phyloP scores from a whole-genome alignment of 2,797 vertebrate genomes.

The Kryptopterus vitreolus region DNA sequence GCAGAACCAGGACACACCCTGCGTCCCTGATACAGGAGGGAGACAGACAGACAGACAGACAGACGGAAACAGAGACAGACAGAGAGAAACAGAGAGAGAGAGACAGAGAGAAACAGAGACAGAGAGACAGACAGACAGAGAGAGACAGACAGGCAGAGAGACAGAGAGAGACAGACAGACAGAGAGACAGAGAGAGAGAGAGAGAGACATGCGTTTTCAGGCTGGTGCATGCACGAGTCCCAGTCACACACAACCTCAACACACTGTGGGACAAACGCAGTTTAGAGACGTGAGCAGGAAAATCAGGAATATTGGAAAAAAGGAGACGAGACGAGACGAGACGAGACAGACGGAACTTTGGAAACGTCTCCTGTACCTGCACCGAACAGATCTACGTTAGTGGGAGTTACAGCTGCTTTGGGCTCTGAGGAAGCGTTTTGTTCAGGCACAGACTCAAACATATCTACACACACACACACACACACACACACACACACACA shows the following conservation, averaged over 20 bases:
- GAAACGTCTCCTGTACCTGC: slow-evolving; percentile 89
- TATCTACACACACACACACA: slow-evolving; percentile 97
- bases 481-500: slow-evolving; percentile 91
- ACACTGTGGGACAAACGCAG: slow-evolving; percentile 60
- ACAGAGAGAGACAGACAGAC: too few relatives aligned
- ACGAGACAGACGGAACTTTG: slow-evolving; percentile 68
- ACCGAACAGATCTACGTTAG: slow-evolving; percentile 99
- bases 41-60: background rate
- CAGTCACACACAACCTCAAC: slow-evolving; percentile 75
- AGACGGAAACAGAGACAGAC: background rate
- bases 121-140: background rate
- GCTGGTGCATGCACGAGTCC: slow-evolving; percentile 39
- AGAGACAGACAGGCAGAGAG: slow-evolving; percentile 13
- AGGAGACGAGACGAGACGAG: slow-evolving; percentile 53
- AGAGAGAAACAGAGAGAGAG: background rate
- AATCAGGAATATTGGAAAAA: slow-evolving; percentile 39
- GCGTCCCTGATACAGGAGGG: background rate
- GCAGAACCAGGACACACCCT: slow-evolving; percentile 5
- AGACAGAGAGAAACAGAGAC: too few relatives aligned
- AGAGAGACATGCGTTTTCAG: slow-evolving; percentile 59
- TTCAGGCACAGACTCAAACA: slow-evolving; percentile 95
- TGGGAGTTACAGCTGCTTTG: slow-evolving; percentile 84
- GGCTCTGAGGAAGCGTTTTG: slow-evolving; percentile 87
- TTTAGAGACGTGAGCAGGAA: slow-evolving; percentile 29
- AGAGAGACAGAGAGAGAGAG: background rate